These are phyloP conservation scores for Pandion haliaetus DNA, from an alignment of 2,113 vertebrate species.

Conservation along the genomic window DNA sequence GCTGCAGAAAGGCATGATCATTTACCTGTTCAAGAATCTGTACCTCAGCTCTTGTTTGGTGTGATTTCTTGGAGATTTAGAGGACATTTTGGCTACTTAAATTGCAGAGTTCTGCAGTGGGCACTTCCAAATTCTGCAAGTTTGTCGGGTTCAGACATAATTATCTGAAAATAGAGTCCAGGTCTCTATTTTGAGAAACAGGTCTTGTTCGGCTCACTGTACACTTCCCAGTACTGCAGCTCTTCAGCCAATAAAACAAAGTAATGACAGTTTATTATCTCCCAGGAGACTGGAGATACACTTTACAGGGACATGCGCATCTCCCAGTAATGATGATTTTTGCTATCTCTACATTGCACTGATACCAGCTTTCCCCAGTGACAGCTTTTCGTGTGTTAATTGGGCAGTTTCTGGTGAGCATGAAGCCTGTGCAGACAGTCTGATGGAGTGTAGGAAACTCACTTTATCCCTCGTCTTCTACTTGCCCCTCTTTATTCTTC, in stretches of 20 bases:
- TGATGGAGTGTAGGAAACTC: background rate
- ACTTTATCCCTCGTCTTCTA: background rate
- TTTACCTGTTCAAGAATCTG: background rate
- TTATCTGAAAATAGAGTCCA: background rate
- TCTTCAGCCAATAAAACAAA: background rate
- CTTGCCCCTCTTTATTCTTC: background rate
- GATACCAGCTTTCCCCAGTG: background rate
- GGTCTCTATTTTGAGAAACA: background rate
- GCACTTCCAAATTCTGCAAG: background rate
- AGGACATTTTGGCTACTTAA: background rate
- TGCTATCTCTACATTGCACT: background rate
- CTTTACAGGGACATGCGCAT: background rate
- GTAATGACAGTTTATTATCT: background rate
- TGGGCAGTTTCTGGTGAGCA: background rate
- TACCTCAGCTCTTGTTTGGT: background rate
- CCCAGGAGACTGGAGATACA: background rate
- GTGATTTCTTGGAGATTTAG: background rate
- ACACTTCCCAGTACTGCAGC: background rate
- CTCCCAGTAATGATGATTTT: background rate
- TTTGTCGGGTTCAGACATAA: background rate
- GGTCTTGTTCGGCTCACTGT: background rate
- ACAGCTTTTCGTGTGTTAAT: background rate
- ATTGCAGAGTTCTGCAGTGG: rapidly evolving
- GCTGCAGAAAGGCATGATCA: background rate
- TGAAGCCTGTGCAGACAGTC: background rate